These are phyloP conservation scores for Onthophagus taurus DNA, from an alignment of 1,140 invertebrate genomes.

Conservation along the genomic window DNA sequence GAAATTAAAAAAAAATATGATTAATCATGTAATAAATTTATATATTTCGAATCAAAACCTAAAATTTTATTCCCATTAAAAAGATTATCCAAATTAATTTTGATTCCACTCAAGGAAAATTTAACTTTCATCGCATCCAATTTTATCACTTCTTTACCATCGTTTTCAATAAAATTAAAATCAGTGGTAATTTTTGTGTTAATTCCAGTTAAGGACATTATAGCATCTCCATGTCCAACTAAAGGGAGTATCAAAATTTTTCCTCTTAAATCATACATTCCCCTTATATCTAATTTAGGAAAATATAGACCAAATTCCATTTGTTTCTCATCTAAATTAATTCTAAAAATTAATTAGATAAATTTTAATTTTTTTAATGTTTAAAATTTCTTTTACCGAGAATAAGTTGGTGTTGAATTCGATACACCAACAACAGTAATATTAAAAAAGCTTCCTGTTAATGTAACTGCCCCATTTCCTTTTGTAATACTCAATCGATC, in stretches of 20 bases:
- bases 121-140: conserved; percentile 45
- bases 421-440: conserved; percentile 39
- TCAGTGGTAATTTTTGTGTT: conserved; percentile 43
- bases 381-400: conserved; percentile 27
- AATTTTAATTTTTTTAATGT: background rate
- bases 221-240: conserved; percentile 43
- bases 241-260: conserved; percentile 48
- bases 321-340: conserved; percentile 39
- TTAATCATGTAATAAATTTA: conserved; percentile 25
- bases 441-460: conserved; percentile 37
- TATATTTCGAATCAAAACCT: conserved; percentile 24
- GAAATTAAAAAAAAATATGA: conserved; percentile 18
- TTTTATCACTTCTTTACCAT: conserved; percentile 40
- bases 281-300: conserved; percentile 42
- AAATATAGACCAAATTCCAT: conserved; percentile 44
- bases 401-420: conserved; percentile 37
- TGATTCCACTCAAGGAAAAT: conserved; percentile 44
- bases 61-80: conserved; percentile 52
- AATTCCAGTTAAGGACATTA: conserved; percentile 41
- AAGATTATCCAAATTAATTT: conserved; percentile 50
- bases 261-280: conserved; percentile 47
- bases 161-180: conserved; percentile 35
- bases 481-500: conserved; percentile 37
- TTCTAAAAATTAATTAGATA: conserved; percentile 26
- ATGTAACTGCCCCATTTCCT: conserved; percentile 37